A percentile compares a stretch with the other conserved stretches of the same genome.
These are phyloP conservation scores for Platalea minor DNA, from an alignment of 2,797 vertebrate genomes.

Conservation along the genomic window DNA sequence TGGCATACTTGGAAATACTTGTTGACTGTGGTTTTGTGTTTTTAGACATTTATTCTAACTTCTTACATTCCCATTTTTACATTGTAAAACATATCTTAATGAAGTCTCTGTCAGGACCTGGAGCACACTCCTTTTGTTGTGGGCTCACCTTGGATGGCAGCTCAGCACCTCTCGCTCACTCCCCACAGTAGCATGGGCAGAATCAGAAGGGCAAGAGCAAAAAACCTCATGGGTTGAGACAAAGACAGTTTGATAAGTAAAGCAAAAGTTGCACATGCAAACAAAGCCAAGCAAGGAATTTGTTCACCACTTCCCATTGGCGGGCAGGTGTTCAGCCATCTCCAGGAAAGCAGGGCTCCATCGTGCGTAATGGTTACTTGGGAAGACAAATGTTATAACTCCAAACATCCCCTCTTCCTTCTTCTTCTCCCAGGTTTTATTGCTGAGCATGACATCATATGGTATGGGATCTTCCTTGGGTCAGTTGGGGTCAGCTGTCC, in stretches of 20 bases:
- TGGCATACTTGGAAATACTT: not conserved
- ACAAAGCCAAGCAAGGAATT: not conserved
- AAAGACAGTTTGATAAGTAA: not conserved
- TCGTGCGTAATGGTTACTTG: fast-evolving
- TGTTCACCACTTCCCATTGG: not conserved
- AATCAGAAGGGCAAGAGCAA: not conserved
- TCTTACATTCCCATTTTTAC: not conserved
- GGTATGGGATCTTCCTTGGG: not conserved
- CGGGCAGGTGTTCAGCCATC: not conserved
- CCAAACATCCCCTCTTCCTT: not conserved
- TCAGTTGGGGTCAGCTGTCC: not conserved
- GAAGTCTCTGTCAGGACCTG: not conserved
- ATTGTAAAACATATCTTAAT: not conserved
- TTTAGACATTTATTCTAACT: not conserved
- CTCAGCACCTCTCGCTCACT: not conserved
- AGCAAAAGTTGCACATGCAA: fast-evolving
- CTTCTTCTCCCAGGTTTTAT: not conserved
- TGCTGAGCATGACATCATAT: not conserved
- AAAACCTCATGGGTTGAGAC: not conserved
- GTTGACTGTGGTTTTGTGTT: not conserved
- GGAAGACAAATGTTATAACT: not conserved
- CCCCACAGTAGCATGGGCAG: not conserved
- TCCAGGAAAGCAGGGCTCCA: not conserved
- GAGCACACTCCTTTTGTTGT: not conserved
- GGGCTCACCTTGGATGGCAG: not conserved